phyloP scores from a whole-genome alignment of 2,888 invertebrate genomes.

The Oscheius sp. region DNA sequence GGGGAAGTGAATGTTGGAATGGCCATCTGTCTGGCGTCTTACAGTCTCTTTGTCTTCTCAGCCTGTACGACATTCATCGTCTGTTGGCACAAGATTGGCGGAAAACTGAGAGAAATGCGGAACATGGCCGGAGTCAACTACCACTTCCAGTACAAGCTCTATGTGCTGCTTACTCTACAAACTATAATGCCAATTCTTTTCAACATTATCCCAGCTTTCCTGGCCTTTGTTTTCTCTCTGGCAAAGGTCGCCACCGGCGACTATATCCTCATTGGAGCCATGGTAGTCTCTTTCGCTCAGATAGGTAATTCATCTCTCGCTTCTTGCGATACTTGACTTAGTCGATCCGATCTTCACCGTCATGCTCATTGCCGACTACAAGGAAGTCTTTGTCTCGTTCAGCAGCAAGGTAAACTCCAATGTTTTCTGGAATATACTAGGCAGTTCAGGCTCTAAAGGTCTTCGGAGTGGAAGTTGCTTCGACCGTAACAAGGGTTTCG shows the following conservation, averaged over 20 bases:
- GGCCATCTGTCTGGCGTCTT: too few species aligned
- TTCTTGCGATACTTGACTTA: too few species aligned
- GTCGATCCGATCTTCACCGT: conserved; percentile 21
- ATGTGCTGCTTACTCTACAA: conserved; percentile 10
- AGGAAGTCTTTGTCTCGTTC: background rate
- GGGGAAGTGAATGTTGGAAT: too few species aligned
- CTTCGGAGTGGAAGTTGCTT: too few species aligned
- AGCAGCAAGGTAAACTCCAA: background rate
- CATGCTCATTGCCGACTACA: conserved; percentile 12
- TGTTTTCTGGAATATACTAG: too few species aligned
- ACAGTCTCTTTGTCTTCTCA: too few species aligned
- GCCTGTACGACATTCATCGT: background rate
- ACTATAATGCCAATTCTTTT: conserved; percentile 4
- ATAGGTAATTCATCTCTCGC: background rate
- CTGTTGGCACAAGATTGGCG: conserved; percentile 17
- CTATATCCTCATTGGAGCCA: background rate
- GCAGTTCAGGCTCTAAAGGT: too few species aligned
- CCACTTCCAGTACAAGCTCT: conserved; percentile 7
- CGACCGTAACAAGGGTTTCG: too few species aligned
- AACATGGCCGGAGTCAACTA: background rate
- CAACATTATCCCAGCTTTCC: background rate
- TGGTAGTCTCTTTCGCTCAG: conserved; percentile 16
- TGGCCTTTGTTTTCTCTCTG: background rate
- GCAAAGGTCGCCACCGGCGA: background rate
- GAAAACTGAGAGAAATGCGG: background rate